Conservation (phyloP, 2,797 vertebrate species). For the Cossypha polioptera region DNA sequence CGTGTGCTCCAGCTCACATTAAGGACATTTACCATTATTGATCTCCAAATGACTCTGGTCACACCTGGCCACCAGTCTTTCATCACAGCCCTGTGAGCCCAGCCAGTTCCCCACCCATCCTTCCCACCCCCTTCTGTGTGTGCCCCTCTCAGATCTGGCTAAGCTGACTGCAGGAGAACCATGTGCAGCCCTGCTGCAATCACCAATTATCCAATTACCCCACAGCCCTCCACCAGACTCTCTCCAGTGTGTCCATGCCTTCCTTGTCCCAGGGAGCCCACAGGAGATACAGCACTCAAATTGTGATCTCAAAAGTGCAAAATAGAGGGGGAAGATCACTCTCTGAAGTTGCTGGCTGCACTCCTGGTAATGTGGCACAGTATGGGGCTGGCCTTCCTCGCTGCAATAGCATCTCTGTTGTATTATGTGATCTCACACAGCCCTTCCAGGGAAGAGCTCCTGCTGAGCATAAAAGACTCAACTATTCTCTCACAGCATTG, state of each 20-base stretch:
- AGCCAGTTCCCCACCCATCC: not conserved
- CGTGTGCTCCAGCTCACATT: fast-evolving
- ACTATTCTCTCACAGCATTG: not conserved
- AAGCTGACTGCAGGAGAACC: not conserved
- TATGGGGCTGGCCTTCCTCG: not conserved
- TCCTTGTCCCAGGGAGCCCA: not conserved
- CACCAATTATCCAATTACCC: not conserved
- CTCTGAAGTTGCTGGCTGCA: not conserved
- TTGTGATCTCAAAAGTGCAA: not conserved
- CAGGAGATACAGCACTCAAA: not conserved
- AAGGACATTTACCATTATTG: not conserved
- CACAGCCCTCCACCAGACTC: not conserved
- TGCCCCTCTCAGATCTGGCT: not conserved
- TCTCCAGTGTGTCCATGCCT: not conserved
- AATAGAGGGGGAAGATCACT: not conserved
- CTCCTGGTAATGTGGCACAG: not conserved
- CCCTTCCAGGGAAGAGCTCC: not conserved
- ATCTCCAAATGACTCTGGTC: not conserved
- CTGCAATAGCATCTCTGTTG: not conserved
- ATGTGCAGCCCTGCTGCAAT: fast-evolving
- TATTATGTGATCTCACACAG: not conserved
- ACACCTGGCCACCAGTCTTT: not conserved
- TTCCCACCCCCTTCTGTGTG: not conserved
- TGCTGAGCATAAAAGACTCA: not conserved
- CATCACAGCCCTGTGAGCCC: not conserved